Evolutionary conservation across 2,888 invertebrate species (phyloP), one percentile per base, ranked within the genome.

Genomic region (Melolontha melolontha): DNA sequence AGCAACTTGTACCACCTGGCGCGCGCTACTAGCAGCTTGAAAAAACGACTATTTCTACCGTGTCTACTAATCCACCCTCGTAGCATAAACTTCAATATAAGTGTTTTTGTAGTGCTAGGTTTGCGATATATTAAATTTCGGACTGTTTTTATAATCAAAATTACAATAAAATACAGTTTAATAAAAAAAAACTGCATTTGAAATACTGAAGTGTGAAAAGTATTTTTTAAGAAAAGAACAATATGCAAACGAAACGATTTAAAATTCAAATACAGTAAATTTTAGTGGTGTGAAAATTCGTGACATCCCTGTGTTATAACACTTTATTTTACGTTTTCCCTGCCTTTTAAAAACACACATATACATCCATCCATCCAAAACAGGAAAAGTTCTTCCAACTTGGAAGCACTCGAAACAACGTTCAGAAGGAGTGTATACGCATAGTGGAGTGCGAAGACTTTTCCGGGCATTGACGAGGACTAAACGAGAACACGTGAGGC

Each of bases 401-500:
- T 16, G 34, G 47, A 47, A 62, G 29, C 29, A 62, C 59, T 62
- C 59, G 14, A 49, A 62, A 16, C 34, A 17, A 47, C 7, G 34
- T 34, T 34, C 10, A 6, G 34, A 34, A 34, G 7, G 34, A 34
- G 10, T 34, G 10, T 34, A 42, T 41, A 51, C 14, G 39, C 44
- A 64, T n/a, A 39, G 16, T 49, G 12, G 40, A 34, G 39, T 40
- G 29, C 50, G 49, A 16, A 12, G 14, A 39, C 17, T 34, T 34
- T 34, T 34, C 34, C 10, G 39, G 12, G 54, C 39, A 16, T 39
- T 54, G 54, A 39, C 40, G 49, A 62, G 59, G 11, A 49, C 59
- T 62, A 62, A 62, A 62, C 59, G 59, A 62, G 65, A 65, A 52
- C 65, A 65, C 65, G 65, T 65, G 54, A 54, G 52, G 39, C 65